Evolutionary conservation across 2,888 invertebrate genomes (phyloP), one percentile per base, ranked within the genome.

Genomic region (Phortica magna): DNA sequence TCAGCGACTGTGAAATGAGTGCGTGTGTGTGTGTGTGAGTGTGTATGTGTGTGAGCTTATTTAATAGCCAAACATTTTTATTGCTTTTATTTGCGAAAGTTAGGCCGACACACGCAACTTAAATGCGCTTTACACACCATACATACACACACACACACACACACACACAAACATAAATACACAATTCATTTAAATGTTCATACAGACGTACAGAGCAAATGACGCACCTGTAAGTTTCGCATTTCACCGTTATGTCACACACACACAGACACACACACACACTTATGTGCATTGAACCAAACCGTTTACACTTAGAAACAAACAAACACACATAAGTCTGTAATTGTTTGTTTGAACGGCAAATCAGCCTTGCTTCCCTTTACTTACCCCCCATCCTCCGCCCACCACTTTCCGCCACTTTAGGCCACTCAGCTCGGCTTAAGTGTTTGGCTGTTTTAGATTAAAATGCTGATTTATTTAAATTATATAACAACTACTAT

Each of bases 261-360:
- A 59, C 19, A 59, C 59, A 59, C 17, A 59, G 17, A 59, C 19
- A 14, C n/a, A 57, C 12, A n/a, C n/a, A n/a, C n/a, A 57, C 19
- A 2, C 12, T n/a, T 5, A 57, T 19, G n/a, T n/a, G n/a, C n/a
- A 57, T n/a, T 53, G 31, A 31, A 31, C 31, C 31, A 31, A 31
- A 31, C 3, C 31, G 17, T 6, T n/a, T 55, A 55, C 55, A 55
- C 55, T 55, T 6, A 9, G 55, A 55, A 55, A 55, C 9, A 55
- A 6, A 17, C 55, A 12, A n/a, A 55, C 9, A 17, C 57, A 17
- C n/a, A n/a, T 19, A 14, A 9, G 17, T 2, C 59, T 59, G 17
- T 59, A 59, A 59, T 59, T 59, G 59, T 59, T 59, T 59, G 59
- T 59, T 59, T 17, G 59, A 9, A 59, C 59, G 17, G 59, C 59